A percentile compares a stretch with the other conserved stretches of the same genome.
Evolutionary conservation across 2,797 vertebrate genomes (phyloP).

Genomic region (Zenarchopterus dispar): DNA sequence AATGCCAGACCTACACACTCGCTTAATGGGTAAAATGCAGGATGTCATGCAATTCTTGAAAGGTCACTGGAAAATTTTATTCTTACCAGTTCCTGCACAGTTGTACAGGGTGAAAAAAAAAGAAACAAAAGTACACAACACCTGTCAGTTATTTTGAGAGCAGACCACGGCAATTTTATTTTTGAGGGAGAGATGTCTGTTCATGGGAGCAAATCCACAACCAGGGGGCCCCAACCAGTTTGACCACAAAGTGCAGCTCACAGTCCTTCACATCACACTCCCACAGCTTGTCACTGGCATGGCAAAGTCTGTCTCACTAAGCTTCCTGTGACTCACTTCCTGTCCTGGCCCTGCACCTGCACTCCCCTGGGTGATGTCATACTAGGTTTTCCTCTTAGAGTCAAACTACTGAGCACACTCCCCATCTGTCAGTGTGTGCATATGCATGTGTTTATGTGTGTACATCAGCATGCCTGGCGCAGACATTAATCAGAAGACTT

Average conservation of each 20-base stretch:
- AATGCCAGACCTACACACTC: background rate
- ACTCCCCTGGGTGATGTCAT: conserved; percentile 84
- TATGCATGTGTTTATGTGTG: conserved; percentile 57
- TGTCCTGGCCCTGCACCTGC: conserved; percentile 83
- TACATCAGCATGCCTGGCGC: conserved; percentile 66
- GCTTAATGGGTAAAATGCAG: background rate
- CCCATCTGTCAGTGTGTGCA: conserved; percentile 57
- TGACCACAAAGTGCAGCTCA: conserved; percentile 60
- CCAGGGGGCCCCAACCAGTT: conserved; percentile 47
- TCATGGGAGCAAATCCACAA: conserved; percentile 59
- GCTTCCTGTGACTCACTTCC: conserved; percentile 87
- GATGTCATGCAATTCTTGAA: conserved; percentile 2
- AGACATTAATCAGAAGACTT: conserved; percentile 63
- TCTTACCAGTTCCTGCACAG: conserved; percentile 5
- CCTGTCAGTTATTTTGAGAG: conserved; percentile 25
- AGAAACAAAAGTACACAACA: too few relatives aligned
- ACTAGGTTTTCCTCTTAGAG: conserved; percentile 81
- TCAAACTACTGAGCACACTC: conserved; percentile 55
- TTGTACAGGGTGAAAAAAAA: background rate
- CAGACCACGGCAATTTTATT: conserved; percentile 34
- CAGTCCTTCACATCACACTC: conserved; percentile 67
- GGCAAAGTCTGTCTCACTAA: conserved; percentile 80
- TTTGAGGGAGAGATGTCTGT: conserved; percentile 46
- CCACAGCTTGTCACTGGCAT: conserved; percentile 74
- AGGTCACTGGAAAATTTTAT: conserved; percentile 5